Conservation (phyloP, 2,113 vertebrate species). For the Monarcha castaneiventris region DNA sequence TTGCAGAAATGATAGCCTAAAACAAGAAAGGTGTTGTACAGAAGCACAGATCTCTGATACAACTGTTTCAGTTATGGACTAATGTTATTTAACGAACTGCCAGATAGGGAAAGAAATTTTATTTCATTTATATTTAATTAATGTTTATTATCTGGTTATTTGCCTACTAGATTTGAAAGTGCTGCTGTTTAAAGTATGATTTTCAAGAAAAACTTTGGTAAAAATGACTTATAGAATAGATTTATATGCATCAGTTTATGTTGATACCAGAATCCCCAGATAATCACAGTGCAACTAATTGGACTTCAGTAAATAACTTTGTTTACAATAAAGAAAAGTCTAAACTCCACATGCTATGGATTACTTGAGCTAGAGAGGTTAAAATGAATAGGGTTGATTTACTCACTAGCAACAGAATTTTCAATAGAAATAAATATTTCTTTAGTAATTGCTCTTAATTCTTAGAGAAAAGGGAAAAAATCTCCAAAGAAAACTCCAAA, state of each 20-base stretch:
- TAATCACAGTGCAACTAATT: background rate
- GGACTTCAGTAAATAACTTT: background rate
- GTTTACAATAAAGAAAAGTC: background rate
- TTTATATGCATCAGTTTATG: background rate
- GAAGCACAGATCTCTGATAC: background rate
- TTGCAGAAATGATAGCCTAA: background rate
- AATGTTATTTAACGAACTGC: background rate
- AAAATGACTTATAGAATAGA: background rate
- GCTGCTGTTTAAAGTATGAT: background rate
- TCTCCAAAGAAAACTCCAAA: background rate
- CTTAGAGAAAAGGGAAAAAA: background rate
- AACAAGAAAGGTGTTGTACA: background rate
- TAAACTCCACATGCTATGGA: background rate
- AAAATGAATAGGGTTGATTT: background rate
- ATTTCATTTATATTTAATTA: background rate
- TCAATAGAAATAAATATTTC: background rate
- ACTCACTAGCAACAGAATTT: background rate
- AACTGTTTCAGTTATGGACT: background rate
- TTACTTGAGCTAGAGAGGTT: background rate
- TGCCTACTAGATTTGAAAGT: background rate
- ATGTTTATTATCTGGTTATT: background rate
- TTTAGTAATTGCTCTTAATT: background rate
- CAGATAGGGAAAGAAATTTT: background rate
- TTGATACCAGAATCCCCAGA: background rate
- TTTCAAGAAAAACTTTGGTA: background rate